Evolutionary conservation across 2,888 invertebrate species (phyloP).

Genomic region (Diplazon laetatorius): DNA sequence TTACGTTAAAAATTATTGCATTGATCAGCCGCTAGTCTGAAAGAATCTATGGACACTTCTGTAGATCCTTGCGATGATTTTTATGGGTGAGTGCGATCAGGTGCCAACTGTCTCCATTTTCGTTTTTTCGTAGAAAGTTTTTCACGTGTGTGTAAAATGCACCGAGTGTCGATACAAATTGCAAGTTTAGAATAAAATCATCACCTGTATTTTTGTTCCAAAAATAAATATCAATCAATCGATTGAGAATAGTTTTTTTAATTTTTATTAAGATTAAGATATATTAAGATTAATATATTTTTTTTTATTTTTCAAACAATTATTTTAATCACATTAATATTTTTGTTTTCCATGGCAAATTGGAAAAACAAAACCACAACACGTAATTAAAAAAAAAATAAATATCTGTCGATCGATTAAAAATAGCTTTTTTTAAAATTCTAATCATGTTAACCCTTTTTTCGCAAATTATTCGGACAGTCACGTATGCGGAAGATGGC

Average conservation of each 20-base stretch:
- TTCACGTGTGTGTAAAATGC: constrained; percentile 21
- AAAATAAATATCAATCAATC: no score
- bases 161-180: background rate
- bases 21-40: constrained; percentile 87
- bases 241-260: no score
- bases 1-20: constrained; percentile 61
- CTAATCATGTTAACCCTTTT: background rate
- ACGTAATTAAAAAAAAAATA: no score
- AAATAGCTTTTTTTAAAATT: background rate
- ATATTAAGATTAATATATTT: no score
- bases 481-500: constrained; percentile 90
- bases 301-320: no score
- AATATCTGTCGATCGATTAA: no score
- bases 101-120: background rate
- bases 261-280: no score
- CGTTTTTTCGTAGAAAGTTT: constrained; percentile 7
- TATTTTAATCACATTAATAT: no score
- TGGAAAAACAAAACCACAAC: no score
- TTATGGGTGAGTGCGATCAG: constrained; percentile 85
- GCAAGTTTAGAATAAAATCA: background rate
- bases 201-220: background rate
- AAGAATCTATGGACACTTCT: constrained; percentile 88
- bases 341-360: no score
- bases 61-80: constrained; percentile 92
- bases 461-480: constrained; percentile 69